Base-by-base conservation (phyloP, 1,140 invertebrate species). In the Octopus sinensis region DNA sequence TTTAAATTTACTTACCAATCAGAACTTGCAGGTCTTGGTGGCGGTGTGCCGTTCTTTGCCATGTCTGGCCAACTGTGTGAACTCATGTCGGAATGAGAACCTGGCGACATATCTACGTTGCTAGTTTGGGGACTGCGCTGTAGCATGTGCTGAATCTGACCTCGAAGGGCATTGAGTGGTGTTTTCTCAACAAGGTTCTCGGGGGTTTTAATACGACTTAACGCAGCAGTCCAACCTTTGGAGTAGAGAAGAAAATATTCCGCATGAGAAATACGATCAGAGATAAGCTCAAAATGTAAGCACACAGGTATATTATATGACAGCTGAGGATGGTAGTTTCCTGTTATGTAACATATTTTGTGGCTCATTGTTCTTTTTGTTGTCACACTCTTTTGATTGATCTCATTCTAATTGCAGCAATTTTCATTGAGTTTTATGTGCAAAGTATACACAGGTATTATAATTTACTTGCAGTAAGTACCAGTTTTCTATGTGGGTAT, bases 21-120 rank as follows among this genome's bases (percentile, higher is more conserved):
- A 77, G 76, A 77, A 17, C 76, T 77, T 9, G 76, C 76, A 43
- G 76, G 76, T 77, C 76, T 6, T 43, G 76, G 76, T 77, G 76
- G 52, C 5, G 76, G 76, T 77, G 76, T 77, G 17, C 30, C 52
- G 23, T 77, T 77, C 52, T 77, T 77, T 6, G 30, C 43, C 30
- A 51, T 77, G 30, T 77, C 76, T 23, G 76, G 76, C 76, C 76
- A 77, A 53, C 76, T 77, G 76, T 77, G 76, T 51, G 76, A 77
- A 43, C 76, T 77, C 17, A 77, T 51, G 52, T 77, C 76, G 13
- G 76, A 77, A 51, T 77, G 76, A 6, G 76, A n/a, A 17, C 68
- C 68, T 12, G 68, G 68, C 1, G 68, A 73, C 68, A 73, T 73
- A 12, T 73, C 68, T 13, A 73, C 68, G 30, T 6, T 73, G 13